These are phyloP conservation scores for Leucosticte australis DNA, from an alignment of 2,113 vertebrate genomes.

Conservation along the genomic window DNA sequence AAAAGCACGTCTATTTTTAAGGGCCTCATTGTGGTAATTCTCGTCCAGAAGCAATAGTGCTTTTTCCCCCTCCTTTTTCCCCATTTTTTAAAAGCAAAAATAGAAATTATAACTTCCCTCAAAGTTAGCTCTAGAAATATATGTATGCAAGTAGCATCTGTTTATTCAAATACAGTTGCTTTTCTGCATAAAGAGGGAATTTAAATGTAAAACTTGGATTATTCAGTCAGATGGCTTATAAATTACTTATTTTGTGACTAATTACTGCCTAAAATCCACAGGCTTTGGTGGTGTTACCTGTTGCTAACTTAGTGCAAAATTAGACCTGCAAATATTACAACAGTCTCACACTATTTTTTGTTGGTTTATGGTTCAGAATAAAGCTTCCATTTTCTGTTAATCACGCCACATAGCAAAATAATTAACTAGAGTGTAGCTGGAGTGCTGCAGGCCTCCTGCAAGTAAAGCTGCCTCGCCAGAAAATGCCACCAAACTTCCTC, in stretches of 20 bases:
- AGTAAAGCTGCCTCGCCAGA: neutral
- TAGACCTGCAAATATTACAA: neutral
- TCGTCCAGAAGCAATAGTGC: neutral
- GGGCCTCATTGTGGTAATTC: neutral
- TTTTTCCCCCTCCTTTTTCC: accelerated
- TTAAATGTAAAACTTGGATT: neutral
- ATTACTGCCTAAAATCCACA: neutral
- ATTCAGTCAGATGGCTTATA: neutral
- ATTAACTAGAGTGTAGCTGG: neutral
- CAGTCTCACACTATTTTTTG: neutral
- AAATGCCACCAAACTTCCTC: neutral
- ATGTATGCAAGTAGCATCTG: neutral
- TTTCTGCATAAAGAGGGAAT: neutral
- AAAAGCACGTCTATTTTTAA: neutral
- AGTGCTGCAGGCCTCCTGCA: conserved; percentile 30
- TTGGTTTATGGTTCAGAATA: neutral
- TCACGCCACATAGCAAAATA: neutral
- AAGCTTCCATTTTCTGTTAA: neutral
- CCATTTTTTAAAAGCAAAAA: neutral
- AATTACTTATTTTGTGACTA: neutral
- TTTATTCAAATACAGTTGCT: neutral
- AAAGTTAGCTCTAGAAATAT: neutral
- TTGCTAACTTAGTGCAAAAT: neutral
- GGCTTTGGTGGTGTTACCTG: neutral
- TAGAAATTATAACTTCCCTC: neutral